Evolutionary conservation across 2,113 vertebrate species (phyloP), one percentile per base, ranked within the genome.

Genomic region (Monopterus albus): DNA sequence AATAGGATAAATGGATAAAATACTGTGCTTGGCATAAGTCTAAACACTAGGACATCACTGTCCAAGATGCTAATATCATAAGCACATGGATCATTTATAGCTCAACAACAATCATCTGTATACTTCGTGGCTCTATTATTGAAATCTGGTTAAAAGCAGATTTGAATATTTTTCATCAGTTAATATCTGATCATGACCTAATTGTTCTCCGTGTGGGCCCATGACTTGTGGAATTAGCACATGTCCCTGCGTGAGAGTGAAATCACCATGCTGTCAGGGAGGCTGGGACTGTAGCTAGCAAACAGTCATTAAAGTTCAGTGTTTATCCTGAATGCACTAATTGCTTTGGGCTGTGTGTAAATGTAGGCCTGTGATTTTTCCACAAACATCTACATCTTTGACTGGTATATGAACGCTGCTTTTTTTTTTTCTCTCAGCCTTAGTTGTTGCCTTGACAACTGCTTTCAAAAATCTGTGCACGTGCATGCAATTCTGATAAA

Each of bases 381-480:
- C 40, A 58, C 4, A 72, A 18, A 43, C 20, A 17, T 64, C 20
- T 29, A 25, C 28, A n/a, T 53, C 36, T 25, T 31, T 61, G 17
- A 25, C 46, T 10, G 7, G 20, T 39, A 58, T n/a, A n/a, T 6
- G 18, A 38, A 57, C 50, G 9, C 5, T 18, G 6, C 2, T 33
- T 50, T 28, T 36, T 18, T 50, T n/a, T 6, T 15, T 8, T 5
- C 18, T 58, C 56, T 80, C 50, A 39, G 50, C 61, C 69, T 39
- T 31, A 21, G 62, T 77, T 64, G 87, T 91, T 91, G 73, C 86
- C 88, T 59, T 87, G 89, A 90, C 89, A 81, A 88, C 91, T 63
- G 33, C 78, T 38, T 62, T 49, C 28, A 4, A 39, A 69, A 60
- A 58, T 80, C 28, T 53, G 67, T 70, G 58, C 89, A 86, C 73